Conservation (phyloP, 2,797 vertebrate species). For the Oophaga sylvatica region DNA sequence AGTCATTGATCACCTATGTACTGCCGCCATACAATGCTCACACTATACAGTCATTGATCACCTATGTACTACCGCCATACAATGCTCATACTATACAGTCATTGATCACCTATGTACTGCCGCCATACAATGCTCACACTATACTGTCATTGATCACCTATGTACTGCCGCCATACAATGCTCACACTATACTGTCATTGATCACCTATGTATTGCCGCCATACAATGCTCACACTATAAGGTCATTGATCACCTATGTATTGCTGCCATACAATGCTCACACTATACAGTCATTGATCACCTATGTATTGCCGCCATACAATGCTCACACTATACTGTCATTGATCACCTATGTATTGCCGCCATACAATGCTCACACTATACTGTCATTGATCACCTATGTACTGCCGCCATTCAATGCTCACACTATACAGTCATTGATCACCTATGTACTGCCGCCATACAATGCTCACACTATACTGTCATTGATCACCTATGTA, state of each 20-base stretch:
- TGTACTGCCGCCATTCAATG: not conserved
- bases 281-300: no score
- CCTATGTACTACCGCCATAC: not conserved
- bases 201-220: no score
- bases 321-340: no score
- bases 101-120: no score
- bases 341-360: not conserved
- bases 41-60: not conserved
- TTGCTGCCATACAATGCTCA: no score
- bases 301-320: not conserved
- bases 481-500: no score
- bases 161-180: no score
- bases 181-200: not conserved
- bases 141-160: not conserved
- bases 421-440: not conserved
- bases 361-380: not conserved
- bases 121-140: no score
- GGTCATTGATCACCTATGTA: no score
- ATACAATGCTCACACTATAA: no score
- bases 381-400: no score
- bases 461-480: not conserved
- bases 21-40: not conserved
- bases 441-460: not conserved
- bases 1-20: not conserved
- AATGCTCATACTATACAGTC: not conserved